Evolutionary conservation across 1,140 invertebrate genomes (phyloP).

Genomic region (Papilio machaon): DNA sequence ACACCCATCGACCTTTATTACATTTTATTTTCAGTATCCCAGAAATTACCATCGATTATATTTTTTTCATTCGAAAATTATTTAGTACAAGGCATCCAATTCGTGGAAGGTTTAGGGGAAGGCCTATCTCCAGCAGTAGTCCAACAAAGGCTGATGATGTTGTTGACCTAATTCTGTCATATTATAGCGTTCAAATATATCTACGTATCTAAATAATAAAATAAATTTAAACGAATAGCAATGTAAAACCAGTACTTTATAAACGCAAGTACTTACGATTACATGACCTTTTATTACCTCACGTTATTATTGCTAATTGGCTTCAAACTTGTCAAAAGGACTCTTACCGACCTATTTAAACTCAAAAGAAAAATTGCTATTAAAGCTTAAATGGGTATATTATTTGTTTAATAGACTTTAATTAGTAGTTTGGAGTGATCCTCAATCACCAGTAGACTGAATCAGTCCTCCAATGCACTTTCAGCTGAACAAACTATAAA

Average conservation of each 20-base stretch:
- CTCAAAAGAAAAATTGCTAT: background rate
- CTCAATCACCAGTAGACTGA: slow-evolving; percentile 33
- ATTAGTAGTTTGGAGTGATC: slow-evolving; percentile 18
- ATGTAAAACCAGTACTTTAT: background rate
- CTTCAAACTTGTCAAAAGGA: background rate
- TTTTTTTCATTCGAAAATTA: background rate
- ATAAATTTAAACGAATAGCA: background rate
- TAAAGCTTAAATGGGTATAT: background rate
- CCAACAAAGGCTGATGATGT: no score
- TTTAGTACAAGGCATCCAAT: no score
- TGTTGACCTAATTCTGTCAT: no score
- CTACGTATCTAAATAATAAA: no score
- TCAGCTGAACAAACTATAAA: slow-evolving; percentile 30
- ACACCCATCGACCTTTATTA: slow-evolving; percentile 11
- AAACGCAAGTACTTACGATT: background rate
- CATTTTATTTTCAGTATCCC: slow-evolving; percentile 7
- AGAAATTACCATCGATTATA: background rate
- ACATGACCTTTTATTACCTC: background rate
- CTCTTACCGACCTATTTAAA: background rate
- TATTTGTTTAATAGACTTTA: slow-evolving; percentile 15
- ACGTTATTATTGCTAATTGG: background rate
- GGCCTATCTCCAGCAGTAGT: no score
- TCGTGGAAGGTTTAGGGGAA: no score
- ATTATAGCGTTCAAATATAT: no score
- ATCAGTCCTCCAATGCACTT: slow-evolving; percentile 19